phyloP scores from a whole-genome alignment of 2,888 invertebrate genomes.

The Cremastobaeus sp. region DNA sequence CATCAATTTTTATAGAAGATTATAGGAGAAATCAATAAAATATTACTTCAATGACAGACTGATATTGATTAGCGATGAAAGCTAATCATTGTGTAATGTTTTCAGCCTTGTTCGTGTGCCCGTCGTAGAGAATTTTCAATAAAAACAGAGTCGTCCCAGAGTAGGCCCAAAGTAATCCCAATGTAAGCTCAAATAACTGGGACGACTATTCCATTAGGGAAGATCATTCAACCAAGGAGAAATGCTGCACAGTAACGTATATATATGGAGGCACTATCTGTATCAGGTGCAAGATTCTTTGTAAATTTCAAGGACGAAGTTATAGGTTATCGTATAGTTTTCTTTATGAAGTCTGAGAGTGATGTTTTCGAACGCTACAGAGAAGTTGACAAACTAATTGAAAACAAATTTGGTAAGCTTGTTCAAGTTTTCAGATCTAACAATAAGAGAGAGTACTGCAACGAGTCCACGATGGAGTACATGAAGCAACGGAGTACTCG shows the following conservation, averaged over 20 bases:
- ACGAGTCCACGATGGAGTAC: background rate
- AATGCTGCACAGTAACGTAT: conserved; percentile 56
- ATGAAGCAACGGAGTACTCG: conserved; percentile 7
- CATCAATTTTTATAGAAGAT: too few relatives aligned
- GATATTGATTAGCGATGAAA: too few relatives aligned
- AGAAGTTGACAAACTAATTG: conserved; percentile 9
- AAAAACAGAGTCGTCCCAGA: too few relatives aligned
- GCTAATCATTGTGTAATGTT: too few relatives aligned
- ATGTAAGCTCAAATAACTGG: too few relatives aligned
- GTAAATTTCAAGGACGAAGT: conserved; percentile 3
- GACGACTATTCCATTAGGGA: too few relatives aligned
- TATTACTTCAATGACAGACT: too few relatives aligned
- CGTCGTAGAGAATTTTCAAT: too few relatives aligned
- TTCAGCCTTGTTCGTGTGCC: too few relatives aligned
- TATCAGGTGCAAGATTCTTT: conserved; percentile 4
- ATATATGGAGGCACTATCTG: conserved; percentile 49
- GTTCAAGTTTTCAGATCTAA: conserved; percentile 9
- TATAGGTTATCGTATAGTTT: background rate
- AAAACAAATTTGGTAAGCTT: background rate
- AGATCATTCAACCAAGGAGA: conserved; percentile 9
- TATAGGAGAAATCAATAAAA: too few relatives aligned
- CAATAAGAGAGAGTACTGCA: conserved; percentile 20
- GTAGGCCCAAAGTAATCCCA: too few relatives aligned
- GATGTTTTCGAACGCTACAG: conserved; percentile 2
- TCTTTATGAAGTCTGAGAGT: conserved; percentile 8